phyloP scores from a whole-genome alignment of 1,140 invertebrate genomes.

The Leptonema lineaticorne region DNA sequence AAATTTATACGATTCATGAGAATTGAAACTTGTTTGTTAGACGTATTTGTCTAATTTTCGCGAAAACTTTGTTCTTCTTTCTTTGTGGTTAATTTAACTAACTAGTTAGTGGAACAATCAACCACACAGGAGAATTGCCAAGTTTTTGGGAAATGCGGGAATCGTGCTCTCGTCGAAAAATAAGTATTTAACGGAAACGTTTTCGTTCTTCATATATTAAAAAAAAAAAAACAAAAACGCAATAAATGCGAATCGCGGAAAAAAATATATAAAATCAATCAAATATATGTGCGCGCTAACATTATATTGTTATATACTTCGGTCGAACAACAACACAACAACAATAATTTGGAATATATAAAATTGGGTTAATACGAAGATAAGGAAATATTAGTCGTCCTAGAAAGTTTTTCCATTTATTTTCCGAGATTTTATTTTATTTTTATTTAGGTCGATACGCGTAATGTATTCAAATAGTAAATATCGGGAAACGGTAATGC shows the following conservation, averaged over 20 bases:
- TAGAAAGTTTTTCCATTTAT: constrained; percentile 2
- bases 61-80: constrained; percentile 9
- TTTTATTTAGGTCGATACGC: constrained; percentile 13
- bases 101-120: constrained; percentile 4
- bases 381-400: constrained; percentile 7
- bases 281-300: neutral
- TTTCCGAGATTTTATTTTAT: too few relatives aligned
- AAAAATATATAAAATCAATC: neutral
- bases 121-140: constrained; percentile 2
- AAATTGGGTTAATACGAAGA: constrained; percentile 14
- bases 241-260: neutral
- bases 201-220: too few relatives aligned
- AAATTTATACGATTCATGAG: neutral
- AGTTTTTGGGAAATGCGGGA: neutral
- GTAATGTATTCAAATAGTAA: too few relatives aligned
- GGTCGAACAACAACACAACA: neutral
- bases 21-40: neutral
- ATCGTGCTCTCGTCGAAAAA: neutral
- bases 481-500: too few relatives aligned
- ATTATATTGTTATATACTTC: neutral
- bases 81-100: constrained; percentile 10
- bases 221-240: neutral
- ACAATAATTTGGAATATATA: neutral
- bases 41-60: constrained; percentile 13
- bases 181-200: too few relatives aligned